Base-by-base conservation (phyloP, 1,140 invertebrate genomes). In the Heliconius hermathena region DNA sequence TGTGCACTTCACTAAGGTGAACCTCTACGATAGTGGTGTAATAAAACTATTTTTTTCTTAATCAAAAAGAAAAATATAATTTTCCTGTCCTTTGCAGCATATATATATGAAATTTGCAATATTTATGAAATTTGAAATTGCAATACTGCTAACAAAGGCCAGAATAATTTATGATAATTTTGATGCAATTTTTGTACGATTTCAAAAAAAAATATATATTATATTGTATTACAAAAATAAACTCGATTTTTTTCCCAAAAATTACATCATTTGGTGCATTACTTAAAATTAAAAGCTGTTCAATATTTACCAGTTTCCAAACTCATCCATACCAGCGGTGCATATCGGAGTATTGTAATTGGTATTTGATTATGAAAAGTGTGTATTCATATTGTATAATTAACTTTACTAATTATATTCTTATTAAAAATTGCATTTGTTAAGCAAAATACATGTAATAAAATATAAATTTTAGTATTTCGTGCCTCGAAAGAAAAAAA, bases 241-340 rank as follows among this genome's bases (percentile, higher is more conserved):
- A 52, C 1, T 52, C 18, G 13, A 60, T 29, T 66, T 5, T n/a
- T 66, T 29, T 49, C 29, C 49, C 38, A 41, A 76, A 76, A 76
- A 80, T 80, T 73, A 41, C 79, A 60, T 70, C 70, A 80, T 73
- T 29, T 11, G 9, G 20, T 72, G 38, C 22, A 57, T 73, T 41
- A 52, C 33, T 73, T 41, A 60, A 38, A 76, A 49, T 72, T 66
- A 38, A 66, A 76, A 33, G 26, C 49, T 52, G 41, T 79, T 57
- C 71, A 86, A 88, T 88, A 90, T 82, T 92, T 92, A 92, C 91
- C 89, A 88, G 86, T 85, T 86, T 85, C 82, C 76, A 76, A 93
- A 92, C 90, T 90, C 93, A 87, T 93, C 93, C 93, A 93, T 93
- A 93, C 93, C 93, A 94, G 93, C 89, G 93, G 93, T 94, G 93